Evolutionary conservation across 2,113 vertebrate species (phyloP).

Genomic region (Naja naja): DNA sequence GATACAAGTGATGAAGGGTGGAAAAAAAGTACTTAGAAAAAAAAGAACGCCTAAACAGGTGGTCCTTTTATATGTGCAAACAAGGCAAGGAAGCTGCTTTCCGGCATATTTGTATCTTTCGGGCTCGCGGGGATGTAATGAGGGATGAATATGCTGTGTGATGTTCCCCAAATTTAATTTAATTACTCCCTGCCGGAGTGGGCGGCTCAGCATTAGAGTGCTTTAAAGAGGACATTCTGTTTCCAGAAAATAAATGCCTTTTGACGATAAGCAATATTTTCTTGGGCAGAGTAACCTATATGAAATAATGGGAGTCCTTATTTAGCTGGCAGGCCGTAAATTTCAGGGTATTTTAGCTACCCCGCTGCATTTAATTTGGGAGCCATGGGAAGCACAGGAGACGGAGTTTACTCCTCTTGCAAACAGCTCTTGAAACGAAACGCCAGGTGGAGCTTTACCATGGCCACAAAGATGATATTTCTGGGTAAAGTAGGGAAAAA

Average conservation of each 20-base stretch:
- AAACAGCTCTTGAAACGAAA: neutral
- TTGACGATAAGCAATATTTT: neutral
- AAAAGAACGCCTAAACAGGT: neutral
- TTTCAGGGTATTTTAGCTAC: slow-evolving; percentile 14
- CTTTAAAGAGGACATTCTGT: slow-evolving; percentile 29
- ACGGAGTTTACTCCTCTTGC: neutral
- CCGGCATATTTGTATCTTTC: neutral
- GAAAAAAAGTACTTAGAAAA: neutral
- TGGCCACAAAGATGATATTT: neutral
- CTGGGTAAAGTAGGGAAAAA: neutral
- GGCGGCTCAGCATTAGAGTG: neutral
- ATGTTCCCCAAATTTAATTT: slow-evolving; percentile 8
- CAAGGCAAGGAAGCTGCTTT: neutral
- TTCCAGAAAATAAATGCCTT: neutral
- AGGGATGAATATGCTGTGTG: neutral
- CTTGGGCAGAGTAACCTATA: neutral
- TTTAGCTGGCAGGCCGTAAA: neutral
- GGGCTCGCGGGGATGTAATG: neutral
- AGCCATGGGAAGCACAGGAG: neutral
- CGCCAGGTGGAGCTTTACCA: no score
- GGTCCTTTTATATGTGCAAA: neutral
- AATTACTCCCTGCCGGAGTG: neutral
- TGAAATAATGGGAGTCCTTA: neutral
- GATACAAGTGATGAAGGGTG: neutral
- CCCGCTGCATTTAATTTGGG: neutral